These are phyloP conservation scores for Elanus axillaris DNA, from an alignment of 2,113 vertebrate species.

Conservation along the genomic window DNA sequence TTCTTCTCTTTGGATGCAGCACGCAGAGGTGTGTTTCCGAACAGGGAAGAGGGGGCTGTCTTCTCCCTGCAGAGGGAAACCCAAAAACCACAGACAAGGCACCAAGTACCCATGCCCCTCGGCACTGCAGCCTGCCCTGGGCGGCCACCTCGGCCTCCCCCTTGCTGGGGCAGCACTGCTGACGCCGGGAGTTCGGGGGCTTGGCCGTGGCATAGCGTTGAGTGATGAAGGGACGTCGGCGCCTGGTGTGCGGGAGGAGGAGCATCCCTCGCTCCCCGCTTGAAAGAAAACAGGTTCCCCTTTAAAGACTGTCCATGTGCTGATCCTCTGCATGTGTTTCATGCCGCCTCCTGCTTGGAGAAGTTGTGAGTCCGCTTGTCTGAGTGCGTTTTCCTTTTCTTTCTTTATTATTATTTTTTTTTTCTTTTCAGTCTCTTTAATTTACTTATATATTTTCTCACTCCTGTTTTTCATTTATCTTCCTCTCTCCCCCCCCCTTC, in stretches of 20 bases:
- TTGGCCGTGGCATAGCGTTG: neutral
- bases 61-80: conserved; percentile 59
- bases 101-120: neutral
- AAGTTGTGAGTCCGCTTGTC: conserved; percentile 87
- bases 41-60: neutral
- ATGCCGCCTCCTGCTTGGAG: conserved; percentile 83
- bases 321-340: conserved; percentile 90
- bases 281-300: conserved; percentile 78
- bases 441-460: conserved; percentile 59
- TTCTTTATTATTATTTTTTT: conserved; percentile 20
- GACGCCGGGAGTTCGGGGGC: neutral
- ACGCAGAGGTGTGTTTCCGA: neutral
- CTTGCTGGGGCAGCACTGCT: neutral
- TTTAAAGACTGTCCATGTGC: conserved; percentile 92
- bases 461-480: conserved; percentile 75
- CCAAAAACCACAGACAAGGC: conserved; percentile 65
- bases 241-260: conserved; percentile 13
- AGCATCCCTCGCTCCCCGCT: conserved; percentile 7
- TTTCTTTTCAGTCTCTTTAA: conserved; percentile 58
- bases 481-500: conserved; percentile 18
- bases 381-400: conserved; percentile 69
- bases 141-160: neutral
- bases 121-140: neutral
- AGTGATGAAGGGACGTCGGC: neutral
- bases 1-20: neutral